Evolutionary conservation across 2,113 vertebrate species (phyloP).

Genomic region (Myocastor coypus): DNA sequence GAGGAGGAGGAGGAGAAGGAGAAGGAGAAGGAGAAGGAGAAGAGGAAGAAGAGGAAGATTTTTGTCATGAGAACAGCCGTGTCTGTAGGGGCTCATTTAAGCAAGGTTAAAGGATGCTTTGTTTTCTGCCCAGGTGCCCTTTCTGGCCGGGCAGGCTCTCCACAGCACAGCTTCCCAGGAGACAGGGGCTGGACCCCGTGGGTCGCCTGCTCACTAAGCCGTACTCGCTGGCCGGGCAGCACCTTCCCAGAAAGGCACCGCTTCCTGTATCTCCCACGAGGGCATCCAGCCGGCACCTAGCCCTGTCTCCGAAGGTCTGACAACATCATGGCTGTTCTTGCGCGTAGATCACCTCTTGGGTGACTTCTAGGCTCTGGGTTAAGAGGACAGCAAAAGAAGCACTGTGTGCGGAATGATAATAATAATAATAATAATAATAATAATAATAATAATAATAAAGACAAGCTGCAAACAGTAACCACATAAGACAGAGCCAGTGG

Average conservation of each 20-base stretch:
- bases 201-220: neutral
- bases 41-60: no score
- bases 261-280: neutral
- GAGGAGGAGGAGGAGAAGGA: no score
- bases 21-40: no score
- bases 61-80: neutral
- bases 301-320: neutral
- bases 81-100: neutral
- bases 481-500: neutral
- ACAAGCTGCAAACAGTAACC: neutral
- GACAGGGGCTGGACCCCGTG: neutral
- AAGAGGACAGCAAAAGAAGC: neutral
- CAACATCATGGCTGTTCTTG: neutral
- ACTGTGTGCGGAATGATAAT: neutral
- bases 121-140: neutral
- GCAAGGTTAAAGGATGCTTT: neutral
- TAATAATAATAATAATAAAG: neutral
- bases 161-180: neutral
- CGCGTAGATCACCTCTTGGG: neutral
- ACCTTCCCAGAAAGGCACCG: neutral
- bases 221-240: neutral
- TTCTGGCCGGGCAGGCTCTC: neutral
- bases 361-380: neutral
- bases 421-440: no score
- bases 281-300: neutral